These are phyloP conservation scores for Hippoglossus stenolepis DNA, from an alignment of 2,113 vertebrate genomes.

Conservation along the genomic window DNA sequence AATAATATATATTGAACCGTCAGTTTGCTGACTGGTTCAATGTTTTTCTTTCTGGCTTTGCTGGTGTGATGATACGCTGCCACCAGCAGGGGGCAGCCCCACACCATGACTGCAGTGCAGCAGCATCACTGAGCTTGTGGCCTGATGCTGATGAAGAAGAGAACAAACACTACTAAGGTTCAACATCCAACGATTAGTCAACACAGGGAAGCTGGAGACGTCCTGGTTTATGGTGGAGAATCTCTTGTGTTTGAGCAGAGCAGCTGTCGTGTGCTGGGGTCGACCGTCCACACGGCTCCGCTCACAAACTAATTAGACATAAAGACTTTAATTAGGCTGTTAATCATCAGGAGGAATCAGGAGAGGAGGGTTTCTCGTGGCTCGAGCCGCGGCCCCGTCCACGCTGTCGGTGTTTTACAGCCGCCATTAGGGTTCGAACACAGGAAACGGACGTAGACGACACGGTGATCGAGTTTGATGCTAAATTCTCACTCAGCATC, in stretches of 20 bases:
- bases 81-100: constrained; percentile 58
- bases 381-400: too few species aligned
- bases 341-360: constrained; percentile 57
- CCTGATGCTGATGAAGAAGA: background rate
- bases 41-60: too few species aligned
- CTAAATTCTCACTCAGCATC: too few species aligned
- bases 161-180: background rate
- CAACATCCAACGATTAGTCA: background rate
- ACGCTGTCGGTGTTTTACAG: too few species aligned
- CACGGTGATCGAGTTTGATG: too few species aligned
- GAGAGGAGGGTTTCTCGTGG: background rate
- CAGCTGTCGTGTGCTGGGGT: constrained; percentile 34
- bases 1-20: background rate
- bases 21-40: background rate
- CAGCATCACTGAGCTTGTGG: background rate
- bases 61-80: constrained; percentile 3
- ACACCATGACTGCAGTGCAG: background rate
- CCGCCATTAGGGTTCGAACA: background rate
- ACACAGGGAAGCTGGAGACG: background rate
- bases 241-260: constrained; percentile 25
- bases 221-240: too few species aligned
- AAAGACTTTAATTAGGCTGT: constrained; percentile 63
- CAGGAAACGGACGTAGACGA: too few species aligned
- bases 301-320: constrained; percentile 60
- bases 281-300: constrained; percentile 40